Base-by-base conservation (phyloP, 2,113 vertebrate species). In the Aspidoscelis tigris region DNA sequence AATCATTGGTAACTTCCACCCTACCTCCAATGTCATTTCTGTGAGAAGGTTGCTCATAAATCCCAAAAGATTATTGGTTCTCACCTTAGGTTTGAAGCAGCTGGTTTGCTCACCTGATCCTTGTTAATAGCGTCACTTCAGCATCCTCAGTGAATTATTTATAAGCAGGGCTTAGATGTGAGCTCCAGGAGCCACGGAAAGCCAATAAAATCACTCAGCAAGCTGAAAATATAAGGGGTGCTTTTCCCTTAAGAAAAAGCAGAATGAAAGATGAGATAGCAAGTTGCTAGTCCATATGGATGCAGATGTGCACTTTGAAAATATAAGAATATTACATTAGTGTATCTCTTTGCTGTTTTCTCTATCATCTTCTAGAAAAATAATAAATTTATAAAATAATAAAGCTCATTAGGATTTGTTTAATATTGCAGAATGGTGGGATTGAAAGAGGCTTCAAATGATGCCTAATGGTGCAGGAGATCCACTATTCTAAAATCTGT, bases 51-150 rank as follows among this genome's bases (percentile, higher is more conserved):
- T 73, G 20, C 72, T 84, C 0, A 1, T 88, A 86, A 79, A 78
- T 33, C 53, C 85, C n/a, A 55, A 68, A 55, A 86, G 12, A 21
- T 24, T 53, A 18, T 85, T 88, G 4, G 22, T 78, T 89, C 82
- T 26, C 3, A 72, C 76, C 16, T 53, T 21, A 69, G 2, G 85
- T 0, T 0, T 53, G 2, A 22, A 86, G 68, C 33, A 81, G 71
- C 65, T 81, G 24, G 3, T 33, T 76, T 33, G 2, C 26, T 87
- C 77, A 1, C 43, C 21, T 80, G 26, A 61, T 84, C n/a, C 16
- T n/a, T 84, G 53, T 70, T 79, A 83, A 75, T 22, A 6, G 44
- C 4, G n/a, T 61, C 14, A 18, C n/a, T 39, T 61, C 9, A 58
- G 53, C 68, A 76, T 83, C 69, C n/a, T 18, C 58, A 50, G 21